phyloP scores from a whole-genome alignment of 2,888 invertebrate genomes.

The Himalopsyche anomala region DNA sequence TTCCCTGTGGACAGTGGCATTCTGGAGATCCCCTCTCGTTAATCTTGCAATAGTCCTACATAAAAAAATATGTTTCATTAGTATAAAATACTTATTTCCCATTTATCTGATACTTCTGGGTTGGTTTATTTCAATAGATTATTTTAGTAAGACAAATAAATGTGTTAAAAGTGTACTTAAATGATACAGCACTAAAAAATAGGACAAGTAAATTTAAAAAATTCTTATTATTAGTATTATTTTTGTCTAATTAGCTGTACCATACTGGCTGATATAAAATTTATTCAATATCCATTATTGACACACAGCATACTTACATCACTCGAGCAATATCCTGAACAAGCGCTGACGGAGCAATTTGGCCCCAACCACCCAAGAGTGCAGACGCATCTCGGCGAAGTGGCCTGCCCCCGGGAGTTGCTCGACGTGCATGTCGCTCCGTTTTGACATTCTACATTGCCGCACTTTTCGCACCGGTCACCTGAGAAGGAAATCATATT shows the following conservation, averaged over 20 bases:
- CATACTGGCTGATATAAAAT: too few species aligned
- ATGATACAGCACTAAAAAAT: too few species aligned
- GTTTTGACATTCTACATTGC: constrained; percentile 78
- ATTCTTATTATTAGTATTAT: too few species aligned
- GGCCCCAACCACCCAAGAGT: constrained; percentile 81
- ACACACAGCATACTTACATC: constrained; percentile 51
- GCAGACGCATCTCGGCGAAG: constrained; percentile 77
- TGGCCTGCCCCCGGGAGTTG: not conserved
- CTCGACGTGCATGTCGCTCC: constrained; percentile 76
- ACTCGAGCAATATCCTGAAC: constrained; percentile 78
- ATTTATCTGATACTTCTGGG: too few species aligned
- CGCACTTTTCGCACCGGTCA: constrained; percentile 78
- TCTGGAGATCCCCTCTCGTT: constrained; percentile 68
- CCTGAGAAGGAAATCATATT: constrained; percentile 67
- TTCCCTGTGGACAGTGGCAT: constrained; percentile 75
- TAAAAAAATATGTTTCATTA: constrained; percentile 60
- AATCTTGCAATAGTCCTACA: constrained; percentile 71
- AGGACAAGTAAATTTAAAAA: too few species aligned
- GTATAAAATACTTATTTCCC: too few species aligned
- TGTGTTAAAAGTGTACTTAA: too few species aligned
- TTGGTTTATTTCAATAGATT: too few species aligned
- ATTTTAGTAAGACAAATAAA: too few species aligned
- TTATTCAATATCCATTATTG: too few species aligned
- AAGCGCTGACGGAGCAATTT: constrained; percentile 78
- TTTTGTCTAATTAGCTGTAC: too few species aligned